A percentile compares a stretch with the other conserved stretches of the same genome.
These are phyloP conservation scores for Gobius niger DNA, from an alignment of 2,113 vertebrate species.

Conservation along the genomic window DNA sequence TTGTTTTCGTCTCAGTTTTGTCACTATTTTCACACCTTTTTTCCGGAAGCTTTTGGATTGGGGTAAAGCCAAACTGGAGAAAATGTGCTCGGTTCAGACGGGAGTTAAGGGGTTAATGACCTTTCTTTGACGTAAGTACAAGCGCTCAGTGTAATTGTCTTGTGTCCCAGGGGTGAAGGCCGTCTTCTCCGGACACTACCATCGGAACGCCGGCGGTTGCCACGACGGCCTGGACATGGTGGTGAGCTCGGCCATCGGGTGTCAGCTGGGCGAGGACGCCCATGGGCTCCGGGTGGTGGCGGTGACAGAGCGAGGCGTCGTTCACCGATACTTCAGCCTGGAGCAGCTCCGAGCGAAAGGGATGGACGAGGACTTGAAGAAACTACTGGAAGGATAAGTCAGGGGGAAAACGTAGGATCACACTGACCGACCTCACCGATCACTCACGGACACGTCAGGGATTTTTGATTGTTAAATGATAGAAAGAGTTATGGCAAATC, in stretches of 20 bases:
- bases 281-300: constrained; percentile 89
- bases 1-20: too few relatives aligned
- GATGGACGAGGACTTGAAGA: constrained; percentile 81
- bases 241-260: constrained; percentile 93
- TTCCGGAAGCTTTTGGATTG: too few relatives aligned
- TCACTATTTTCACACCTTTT: too few relatives aligned
- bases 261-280: constrained; percentile 87
- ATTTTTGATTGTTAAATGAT: too few relatives aligned
- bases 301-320: constrained; percentile 82
- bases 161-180: constrained; percentile 83
- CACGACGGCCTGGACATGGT: constrained; percentile 89
- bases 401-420: not conserved
- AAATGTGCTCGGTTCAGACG: too few relatives aligned
- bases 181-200: constrained; percentile 94
- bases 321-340: constrained; percentile 88
- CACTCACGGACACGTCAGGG: not conserved
- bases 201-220: constrained; percentile 88
- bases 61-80: too few relatives aligned
- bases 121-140: too few relatives aligned
- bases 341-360: constrained; percentile 78
- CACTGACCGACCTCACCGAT: not conserved
- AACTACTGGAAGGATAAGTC: constrained; percentile 70
- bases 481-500: too few relatives aligned
- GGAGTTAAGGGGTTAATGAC: too few relatives aligned
- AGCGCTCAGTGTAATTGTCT: not conserved